Conservation (phyloP, 2,113 vertebrate species). For the Neotragus moschatus region DNA sequence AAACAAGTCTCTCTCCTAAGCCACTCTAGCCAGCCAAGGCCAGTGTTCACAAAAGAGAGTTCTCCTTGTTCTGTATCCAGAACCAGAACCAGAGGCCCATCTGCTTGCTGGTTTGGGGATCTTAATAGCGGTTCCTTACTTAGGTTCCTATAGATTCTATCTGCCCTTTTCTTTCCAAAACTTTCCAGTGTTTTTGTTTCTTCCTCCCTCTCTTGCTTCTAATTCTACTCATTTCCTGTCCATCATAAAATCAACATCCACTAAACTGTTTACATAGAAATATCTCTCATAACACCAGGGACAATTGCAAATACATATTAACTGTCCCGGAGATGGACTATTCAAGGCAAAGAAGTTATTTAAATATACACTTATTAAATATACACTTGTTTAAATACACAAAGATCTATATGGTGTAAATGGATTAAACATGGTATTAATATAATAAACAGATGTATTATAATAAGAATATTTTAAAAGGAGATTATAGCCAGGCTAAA, state of each 20-base stretch:
- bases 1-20: background rate
- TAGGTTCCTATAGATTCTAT: background rate
- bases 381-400: background rate
- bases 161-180: background rate
- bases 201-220: background rate
- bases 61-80: background rate
- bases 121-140: background rate
- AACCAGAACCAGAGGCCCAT: background rate
- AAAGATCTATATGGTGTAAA: background rate
- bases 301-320: background rate
- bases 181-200: background rate
- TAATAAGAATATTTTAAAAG: background rate
- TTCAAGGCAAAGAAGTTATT: background rate
- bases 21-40: background rate
- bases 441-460: background rate
- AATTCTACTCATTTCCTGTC: constrained; percentile 40
- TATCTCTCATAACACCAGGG: background rate
- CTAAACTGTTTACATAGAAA: constrained; percentile 18
- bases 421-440: background rate
- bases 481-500: background rate
- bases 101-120: background rate
- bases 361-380: background rate
- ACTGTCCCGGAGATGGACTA: background rate
- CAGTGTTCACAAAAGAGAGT: background rate
- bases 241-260: constrained; percentile 47